Evolutionary conservation across 2,113 vertebrate species (phyloP), one percentile per base, ranked within the genome.

Genomic region (Pelodiscus sinensis): DNA sequence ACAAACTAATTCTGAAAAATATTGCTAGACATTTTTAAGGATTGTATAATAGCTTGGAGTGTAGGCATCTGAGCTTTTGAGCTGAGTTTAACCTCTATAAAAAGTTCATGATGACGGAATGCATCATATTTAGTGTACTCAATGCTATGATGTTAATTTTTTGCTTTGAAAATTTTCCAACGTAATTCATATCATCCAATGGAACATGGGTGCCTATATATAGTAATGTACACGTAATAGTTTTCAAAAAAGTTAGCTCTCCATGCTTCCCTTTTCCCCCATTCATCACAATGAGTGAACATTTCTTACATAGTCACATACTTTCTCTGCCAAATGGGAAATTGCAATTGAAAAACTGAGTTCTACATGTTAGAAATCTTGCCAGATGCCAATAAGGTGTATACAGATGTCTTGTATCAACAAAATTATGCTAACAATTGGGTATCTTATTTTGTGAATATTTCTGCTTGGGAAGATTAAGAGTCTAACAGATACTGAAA

Each of bases 381-480:
- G 84, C 87, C 88, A 96, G 94, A 93, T 75, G 52, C 35, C 81
- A 84, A 79, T 15, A 92, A 80, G 31, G 85, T 94, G 68, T 38
- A 15, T 58, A 84, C 14, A 96, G 79, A 95, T 90, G 87, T 75
- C 82, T 91, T 87, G 24, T 4, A 88, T 92, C 15, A 79, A 85
- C 71, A 89, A 94, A 96, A 93, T 94, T 86, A 92, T 60, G 65
- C 21, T 25, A 91, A 62, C 52, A 93, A 84, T 94, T 92, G 80
- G 13, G 8, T 52, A 94, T 95, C 83, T 93, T 89, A 68, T 92
- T 94, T 96, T 90, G 57, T 95, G 54, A 82, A 52, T 92, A 19
- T 92, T 86, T 92, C 88, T 89, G 84, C 35, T 84, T 85, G 81
- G 82, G 91, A 85, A 81, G 51, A 31, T 89, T 95, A 93, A 79